Percentiles rank a stretch among this genome's conserved stretches.
Conservation (phyloP, 2,113 vertebrate species). For the Lophura nycthemera region DNA sequence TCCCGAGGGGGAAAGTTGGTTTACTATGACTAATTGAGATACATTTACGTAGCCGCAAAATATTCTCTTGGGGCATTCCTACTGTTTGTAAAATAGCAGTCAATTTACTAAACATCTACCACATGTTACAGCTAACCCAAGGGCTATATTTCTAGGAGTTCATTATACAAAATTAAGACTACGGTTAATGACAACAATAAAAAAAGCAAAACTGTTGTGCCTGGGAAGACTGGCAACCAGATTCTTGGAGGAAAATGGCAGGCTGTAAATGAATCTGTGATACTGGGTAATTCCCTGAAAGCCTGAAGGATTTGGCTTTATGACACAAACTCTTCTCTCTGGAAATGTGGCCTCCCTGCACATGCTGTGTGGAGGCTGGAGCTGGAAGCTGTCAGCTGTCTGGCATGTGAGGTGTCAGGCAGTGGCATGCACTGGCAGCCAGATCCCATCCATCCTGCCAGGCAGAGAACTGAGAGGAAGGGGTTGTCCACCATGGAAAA, state of each 20-base stretch:
- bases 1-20: neutral
- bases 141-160: neutral
- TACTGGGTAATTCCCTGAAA: neutral
- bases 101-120: neutral
- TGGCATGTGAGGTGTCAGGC: conserved; percentile 10
- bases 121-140: neutral
- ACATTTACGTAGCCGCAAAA: neutral
- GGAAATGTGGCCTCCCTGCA: neutral
- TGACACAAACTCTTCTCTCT: neutral
- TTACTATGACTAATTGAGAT: neutral
- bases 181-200: neutral
- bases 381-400: conserved; percentile 6
- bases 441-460: conserved; percentile 5
- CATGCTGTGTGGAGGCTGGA: neutral
- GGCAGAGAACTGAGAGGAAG: neutral
- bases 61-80: neutral
- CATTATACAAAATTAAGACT: neutral
- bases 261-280: neutral
- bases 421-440: conserved; percentile 3
- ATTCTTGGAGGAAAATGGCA: neutral
- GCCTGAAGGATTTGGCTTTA: neutral
- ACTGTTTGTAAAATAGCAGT: neutral
- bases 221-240: neutral
- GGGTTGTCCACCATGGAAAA: neutral
- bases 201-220: neutral